Percentiles rank a stretch among this genome's conserved stretches.
Conservation (phyloP, 1,140 invertebrate genomes). For the Drosophila paulistorum region DNA sequence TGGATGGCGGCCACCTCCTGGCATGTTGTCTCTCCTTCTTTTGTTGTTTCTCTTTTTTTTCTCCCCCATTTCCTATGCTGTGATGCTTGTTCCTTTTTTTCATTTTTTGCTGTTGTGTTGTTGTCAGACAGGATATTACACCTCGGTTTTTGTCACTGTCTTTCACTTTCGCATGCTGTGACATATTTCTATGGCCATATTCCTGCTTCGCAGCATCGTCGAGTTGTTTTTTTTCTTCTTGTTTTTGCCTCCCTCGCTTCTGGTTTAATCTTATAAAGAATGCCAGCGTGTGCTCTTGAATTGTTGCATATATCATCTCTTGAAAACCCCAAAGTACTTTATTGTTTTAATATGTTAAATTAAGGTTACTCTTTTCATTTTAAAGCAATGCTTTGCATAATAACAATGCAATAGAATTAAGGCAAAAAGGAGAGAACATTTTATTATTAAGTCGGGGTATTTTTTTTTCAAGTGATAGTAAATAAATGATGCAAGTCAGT, state of each 20-base stretch:
- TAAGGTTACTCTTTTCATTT: constrained; percentile 2
- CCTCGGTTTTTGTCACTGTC: constrained; percentile 72
- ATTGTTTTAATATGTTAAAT: constrained; percentile 76
- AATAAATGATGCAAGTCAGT: too few relatives aligned
- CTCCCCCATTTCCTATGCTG: constrained; percentile 1
- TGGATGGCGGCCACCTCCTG: constrained; percentile 43
- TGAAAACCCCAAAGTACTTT: constrained; percentile 36
- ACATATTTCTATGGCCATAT: constrained; percentile 71
- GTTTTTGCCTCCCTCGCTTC: constrained; percentile 48
- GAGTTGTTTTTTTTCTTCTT: constrained; percentile 23
- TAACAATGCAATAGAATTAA: neutral
- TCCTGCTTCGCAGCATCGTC: constrained; percentile 23
- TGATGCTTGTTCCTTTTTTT: constrained; percentile 15
- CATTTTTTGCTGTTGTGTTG: constrained; percentile 30
- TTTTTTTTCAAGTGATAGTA: too few relatives aligned
- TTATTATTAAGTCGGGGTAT: too few relatives aligned
- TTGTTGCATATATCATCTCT: constrained; percentile 48
- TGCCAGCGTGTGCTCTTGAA: constrained; percentile 67
- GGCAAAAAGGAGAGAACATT: neutral
- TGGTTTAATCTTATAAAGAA: constrained; percentile 68
- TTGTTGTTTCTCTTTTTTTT: constrained; percentile 24
- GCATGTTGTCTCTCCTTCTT: constrained; percentile 31
- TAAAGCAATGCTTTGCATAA: neutral
- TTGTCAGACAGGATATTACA: constrained; percentile 75
- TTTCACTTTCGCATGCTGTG: constrained; percentile 77